These are phyloP conservation scores for Osedax frankpressi DNA, from an alignment of 2,888 invertebrate genomes.

Conservation along the genomic window DNA sequence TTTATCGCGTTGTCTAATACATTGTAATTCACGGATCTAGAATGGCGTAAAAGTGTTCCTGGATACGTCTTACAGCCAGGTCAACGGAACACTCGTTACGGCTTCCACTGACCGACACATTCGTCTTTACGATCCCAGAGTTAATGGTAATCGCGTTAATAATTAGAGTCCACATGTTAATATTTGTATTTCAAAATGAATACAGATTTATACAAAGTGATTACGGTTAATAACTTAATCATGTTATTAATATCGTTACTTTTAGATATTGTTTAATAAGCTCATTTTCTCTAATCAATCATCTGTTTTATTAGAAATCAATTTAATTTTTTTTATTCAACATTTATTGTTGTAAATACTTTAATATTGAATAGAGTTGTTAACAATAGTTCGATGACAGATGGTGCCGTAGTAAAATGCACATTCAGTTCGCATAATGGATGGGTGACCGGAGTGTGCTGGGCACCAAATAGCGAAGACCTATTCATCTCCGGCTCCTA, in stretches of 20 bases:
- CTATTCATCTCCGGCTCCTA: slow-evolving; percentile 84
- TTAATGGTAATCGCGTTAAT: slow-evolving; percentile 52
- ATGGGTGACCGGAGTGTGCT: slow-evolving; percentile 80
- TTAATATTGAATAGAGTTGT: neutral
- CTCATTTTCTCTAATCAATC: no score
- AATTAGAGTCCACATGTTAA: no score
- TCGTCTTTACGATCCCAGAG: slow-evolving; percentile 78
- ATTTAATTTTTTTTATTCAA: no score
- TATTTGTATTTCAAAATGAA: no score
- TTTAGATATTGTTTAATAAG: no score
- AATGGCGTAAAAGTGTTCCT: slow-evolving; percentile 79
- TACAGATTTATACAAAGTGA: no score
- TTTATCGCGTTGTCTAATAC: slow-evolving; percentile 13
- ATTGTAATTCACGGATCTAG: slow-evolving; percentile 30
- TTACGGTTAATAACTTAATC: no score
- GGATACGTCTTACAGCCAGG: slow-evolving; percentile 66
- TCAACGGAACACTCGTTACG: slow-evolving; percentile 62
- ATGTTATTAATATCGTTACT: no score
- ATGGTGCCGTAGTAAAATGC: slow-evolving; percentile 71
- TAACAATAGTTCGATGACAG: slow-evolving; percentile 47
- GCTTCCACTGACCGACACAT: slow-evolving; percentile 82
- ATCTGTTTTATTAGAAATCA: no score
- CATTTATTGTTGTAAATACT: no score
- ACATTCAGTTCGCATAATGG: slow-evolving; percentile 76
- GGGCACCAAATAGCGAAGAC: slow-evolving; percentile 70